phyloP scores from a whole-genome alignment of 2,113 vertebrate genomes.

The Chitala chitala region DNA sequence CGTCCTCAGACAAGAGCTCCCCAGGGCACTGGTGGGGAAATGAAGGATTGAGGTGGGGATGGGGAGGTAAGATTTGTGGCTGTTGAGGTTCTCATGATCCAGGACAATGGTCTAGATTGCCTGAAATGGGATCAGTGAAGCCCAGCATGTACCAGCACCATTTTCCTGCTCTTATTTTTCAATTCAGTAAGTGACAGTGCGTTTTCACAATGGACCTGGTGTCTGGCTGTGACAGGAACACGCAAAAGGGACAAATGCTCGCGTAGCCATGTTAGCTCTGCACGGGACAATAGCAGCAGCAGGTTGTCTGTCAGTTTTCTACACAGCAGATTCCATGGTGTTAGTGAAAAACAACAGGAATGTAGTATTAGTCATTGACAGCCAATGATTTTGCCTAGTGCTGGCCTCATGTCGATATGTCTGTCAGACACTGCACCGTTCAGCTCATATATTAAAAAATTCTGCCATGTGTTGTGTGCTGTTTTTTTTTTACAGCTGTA shows the following conservation, averaged over 20 bases:
- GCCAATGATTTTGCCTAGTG: too few species aligned
- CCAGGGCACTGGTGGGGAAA: background rate
- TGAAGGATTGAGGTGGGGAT: background rate
- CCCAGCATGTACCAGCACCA: background rate
- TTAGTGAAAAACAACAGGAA: too few species aligned
- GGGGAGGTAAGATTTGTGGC: background rate
- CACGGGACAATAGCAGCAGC: background rate
- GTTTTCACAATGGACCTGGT: background rate
- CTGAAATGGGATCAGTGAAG: background rate
- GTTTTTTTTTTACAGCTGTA: too few species aligned
- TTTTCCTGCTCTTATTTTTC: background rate
- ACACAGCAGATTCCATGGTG: background rate
- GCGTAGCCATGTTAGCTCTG: background rate
- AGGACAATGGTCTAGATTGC: background rate
- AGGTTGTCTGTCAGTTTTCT: background rate
- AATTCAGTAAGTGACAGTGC: background rate
- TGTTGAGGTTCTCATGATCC: background rate
- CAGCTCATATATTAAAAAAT: background rate
- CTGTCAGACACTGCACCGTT: too few species aligned
- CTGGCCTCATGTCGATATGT: too few species aligned
- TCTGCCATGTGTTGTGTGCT: background rate
- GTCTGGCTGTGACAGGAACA: background rate
- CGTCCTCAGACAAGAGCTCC: background rate
- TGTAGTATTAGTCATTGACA: background rate
- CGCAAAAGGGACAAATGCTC: background rate